Conservation (phyloP, 2,113 vertebrate genomes). For the Paramisgurnus dabryanus region DNA sequence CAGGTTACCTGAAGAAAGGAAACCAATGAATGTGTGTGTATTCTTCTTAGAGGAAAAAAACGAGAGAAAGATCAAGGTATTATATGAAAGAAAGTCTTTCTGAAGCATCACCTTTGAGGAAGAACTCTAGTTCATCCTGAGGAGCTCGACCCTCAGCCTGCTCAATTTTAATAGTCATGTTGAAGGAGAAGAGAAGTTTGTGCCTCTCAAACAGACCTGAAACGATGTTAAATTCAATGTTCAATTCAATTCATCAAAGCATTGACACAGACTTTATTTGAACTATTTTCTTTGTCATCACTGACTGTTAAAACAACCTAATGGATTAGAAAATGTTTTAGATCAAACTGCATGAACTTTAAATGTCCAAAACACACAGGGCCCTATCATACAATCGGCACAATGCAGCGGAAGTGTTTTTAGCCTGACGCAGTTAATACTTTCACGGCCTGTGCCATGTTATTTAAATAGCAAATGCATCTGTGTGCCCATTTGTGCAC, state of each 20-base stretch:
- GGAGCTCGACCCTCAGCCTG: conserved; percentile 84
- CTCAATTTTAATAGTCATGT: conserved; percentile 93
- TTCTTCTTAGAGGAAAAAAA: neutral
- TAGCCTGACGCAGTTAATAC: too few relatives aligned
- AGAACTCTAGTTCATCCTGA: conserved; percentile 94
- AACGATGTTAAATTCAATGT: neutral
- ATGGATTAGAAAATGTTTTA: neutral
- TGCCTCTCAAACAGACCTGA: conserved; percentile 93
- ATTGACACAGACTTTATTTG: neutral
- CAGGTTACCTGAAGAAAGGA: conserved; percentile 79
- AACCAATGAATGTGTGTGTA: neutral
- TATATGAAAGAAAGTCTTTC: neutral
- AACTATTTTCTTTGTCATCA: neutral
- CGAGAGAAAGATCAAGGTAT: neutral
- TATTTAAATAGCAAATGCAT: too few relatives aligned
- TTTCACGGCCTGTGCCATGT: too few relatives aligned
- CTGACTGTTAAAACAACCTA: neutral
- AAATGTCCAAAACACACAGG: too few relatives aligned
- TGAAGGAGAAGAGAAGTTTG: conserved; percentile 93
- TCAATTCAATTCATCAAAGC: neutral
- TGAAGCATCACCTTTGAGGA: conserved; percentile 85
- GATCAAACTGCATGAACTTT: neutral
- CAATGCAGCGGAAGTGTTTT: too few relatives aligned
- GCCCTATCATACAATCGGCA: too few relatives aligned
- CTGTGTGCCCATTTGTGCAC: too few relatives aligned